Percentiles rank a stretch among this genome's conserved stretches.
These are phyloP conservation scores for Odobenus rosmarus DNA, from an alignment of 2,113 vertebrate species.

Conservation along the genomic window DNA sequence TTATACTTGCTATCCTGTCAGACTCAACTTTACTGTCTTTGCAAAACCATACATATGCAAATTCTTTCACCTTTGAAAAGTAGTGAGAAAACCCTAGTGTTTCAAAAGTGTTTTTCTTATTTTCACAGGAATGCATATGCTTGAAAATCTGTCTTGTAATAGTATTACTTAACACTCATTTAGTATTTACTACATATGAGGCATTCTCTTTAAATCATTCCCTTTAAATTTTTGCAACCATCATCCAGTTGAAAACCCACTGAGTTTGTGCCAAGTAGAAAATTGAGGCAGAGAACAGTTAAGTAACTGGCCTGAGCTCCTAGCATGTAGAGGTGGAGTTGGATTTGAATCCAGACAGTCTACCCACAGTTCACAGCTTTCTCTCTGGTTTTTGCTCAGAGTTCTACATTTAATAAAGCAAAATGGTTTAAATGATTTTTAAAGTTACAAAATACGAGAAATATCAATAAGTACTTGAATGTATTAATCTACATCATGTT, in stretches of 20 bases:
- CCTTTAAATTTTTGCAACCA: background rate
- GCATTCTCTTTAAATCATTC: background rate
- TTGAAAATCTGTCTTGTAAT: background rate
- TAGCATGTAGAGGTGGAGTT: background rate
- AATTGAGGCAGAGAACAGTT: background rate
- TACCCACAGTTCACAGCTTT: background rate
- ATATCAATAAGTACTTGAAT: background rate
- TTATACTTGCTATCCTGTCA: background rate
- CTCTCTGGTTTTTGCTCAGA: background rate
- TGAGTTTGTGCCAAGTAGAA: background rate
- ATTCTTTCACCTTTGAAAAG: background rate
- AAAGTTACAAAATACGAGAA: background rate
- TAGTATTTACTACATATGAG: background rate
- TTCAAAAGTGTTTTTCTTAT: background rate
- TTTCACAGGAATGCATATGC: background rate
- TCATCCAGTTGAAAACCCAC: background rate
- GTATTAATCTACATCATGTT: background rate
- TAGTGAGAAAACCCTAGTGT: background rate
- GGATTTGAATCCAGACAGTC: background rate
- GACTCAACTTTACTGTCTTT: background rate
- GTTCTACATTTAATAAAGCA: background rate
- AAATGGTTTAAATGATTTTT: background rate
- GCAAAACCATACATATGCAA: background rate
- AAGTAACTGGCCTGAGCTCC: background rate
- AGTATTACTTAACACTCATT: background rate